Percentiles rank a stretch among this genome's conserved stretches.
Evolutionary conservation across 2,113 vertebrate species (phyloP).

Genomic region (Pelvicachromis taeniatus): DNA sequence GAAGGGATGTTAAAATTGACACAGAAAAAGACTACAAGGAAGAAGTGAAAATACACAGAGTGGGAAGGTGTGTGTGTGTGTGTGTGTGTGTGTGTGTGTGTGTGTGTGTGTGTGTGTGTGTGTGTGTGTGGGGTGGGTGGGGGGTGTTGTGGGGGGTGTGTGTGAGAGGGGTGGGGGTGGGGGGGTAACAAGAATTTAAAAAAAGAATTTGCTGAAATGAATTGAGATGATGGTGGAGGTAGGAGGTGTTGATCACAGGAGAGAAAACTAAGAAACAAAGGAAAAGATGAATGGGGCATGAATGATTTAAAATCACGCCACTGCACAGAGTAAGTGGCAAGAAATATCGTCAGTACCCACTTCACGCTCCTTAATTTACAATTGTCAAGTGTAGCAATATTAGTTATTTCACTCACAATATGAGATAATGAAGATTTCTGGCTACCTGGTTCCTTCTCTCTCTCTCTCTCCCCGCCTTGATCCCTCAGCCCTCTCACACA

Average conservation of each 20-base stretch:
- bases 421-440: background rate
- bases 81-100: too few relatives aligned
- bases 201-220: background rate
- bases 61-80: too few relatives aligned
- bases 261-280: background rate
- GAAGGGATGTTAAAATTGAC: background rate
- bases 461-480: background rate
- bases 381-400: background rate
- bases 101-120: too few relatives aligned
- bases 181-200: too few relatives aligned
- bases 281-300: background rate
- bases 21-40: background rate
- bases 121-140: too few relatives aligned
- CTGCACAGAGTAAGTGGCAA: background rate
- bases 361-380: background rate
- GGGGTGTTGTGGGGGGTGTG: too few relatives aligned
- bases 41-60: background rate
- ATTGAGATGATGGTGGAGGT: background rate
- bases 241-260: background rate
- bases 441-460: background rate
- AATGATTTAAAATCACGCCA: background rate
- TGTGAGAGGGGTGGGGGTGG: too few relatives aligned
- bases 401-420: background rate
- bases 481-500: background rate
- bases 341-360: background rate